Percentiles rank a stretch among this genome's conserved stretches.
phyloP scores from a whole-genome alignment of 2,797 vertebrate genomes.

The Dallia pectoralis region DNA sequence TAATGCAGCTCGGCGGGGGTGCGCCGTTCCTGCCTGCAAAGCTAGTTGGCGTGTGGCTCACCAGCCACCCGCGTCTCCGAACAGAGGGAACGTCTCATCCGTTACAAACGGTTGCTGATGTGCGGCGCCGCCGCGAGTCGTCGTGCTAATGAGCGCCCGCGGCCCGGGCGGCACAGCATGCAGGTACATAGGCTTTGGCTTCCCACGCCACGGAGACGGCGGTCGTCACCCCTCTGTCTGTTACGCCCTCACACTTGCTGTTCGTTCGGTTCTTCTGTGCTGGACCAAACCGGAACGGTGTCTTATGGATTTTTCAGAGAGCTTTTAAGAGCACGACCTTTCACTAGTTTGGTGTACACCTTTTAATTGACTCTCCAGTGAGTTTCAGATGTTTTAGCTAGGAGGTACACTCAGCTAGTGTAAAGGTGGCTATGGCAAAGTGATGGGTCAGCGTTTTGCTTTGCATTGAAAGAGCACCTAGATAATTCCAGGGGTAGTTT shows the following conservation, averaged over 20 bases:
- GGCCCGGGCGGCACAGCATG: background rate
- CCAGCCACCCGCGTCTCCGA: background rate
- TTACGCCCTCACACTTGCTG: background rate
- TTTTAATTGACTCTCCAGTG: background rate
- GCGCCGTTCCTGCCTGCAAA: background rate
- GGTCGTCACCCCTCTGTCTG: background rate
- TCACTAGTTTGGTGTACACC: background rate
- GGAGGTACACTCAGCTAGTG: background rate
- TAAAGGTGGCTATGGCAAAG: background rate
- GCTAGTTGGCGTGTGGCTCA: background rate
- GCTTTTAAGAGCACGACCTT: conserved; percentile 2
- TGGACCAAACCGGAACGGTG: background rate
- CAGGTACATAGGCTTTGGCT: background rate
- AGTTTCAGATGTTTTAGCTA: background rate
- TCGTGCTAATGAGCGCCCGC: background rate
- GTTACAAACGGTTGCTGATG: background rate
- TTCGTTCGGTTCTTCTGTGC: background rate
- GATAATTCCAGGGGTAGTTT: background rate
- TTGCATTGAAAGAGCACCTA: background rate
- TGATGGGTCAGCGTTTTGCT: background rate
- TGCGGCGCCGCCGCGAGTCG: background rate
- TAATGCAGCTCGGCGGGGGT: background rate
- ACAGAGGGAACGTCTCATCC: background rate
- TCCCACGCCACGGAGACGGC: background rate
- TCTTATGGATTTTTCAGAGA: conserved; percentile 9